Percentiles rank a stretch among this genome's conserved stretches.
phyloP scores from a whole-genome alignment of 2,113 vertebrate species.

The Tachysurus vachellii region DNA sequence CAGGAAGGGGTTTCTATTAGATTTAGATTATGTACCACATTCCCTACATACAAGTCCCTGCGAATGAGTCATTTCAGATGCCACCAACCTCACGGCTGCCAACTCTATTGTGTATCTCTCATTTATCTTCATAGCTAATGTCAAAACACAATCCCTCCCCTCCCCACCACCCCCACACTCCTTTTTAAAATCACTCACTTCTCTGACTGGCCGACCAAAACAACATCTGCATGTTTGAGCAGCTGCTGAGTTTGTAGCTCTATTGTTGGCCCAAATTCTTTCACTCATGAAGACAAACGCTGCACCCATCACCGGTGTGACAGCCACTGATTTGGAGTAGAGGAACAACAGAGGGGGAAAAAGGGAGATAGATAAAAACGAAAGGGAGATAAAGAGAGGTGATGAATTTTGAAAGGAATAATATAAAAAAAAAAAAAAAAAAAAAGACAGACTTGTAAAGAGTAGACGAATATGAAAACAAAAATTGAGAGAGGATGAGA shows the following conservation, averaged over 20 bases:
- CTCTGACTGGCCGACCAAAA: background rate
- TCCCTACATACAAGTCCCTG: background rate
- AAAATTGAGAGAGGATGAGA: background rate
- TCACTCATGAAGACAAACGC: background rate
- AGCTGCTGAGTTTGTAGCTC: conserved; percentile 21
- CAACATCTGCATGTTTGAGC: conserved; percentile 27
- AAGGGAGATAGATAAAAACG: background rate
- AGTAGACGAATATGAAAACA: background rate
- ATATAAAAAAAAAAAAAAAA: background rate
- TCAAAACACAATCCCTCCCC: background rate
- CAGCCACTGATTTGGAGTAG: background rate
- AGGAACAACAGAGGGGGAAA: background rate
- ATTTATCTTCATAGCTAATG: conserved; percentile 32
- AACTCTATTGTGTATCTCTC: conserved; percentile 12
- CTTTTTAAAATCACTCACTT: background rate
- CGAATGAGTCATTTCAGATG: conserved; percentile 16
- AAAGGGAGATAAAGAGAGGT: background rate
- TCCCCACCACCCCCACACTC: too few species aligned
- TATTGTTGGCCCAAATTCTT: background rate
- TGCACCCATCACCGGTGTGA: background rate
- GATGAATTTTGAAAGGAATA: background rate
- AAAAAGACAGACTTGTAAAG: background rate
- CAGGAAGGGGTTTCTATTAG: background rate
- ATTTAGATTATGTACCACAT: background rate
- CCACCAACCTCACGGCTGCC: conserved; percentile 24